Conservation (phyloP, 1,140 invertebrate genomes). For the Steinernema khuongi region DNA sequence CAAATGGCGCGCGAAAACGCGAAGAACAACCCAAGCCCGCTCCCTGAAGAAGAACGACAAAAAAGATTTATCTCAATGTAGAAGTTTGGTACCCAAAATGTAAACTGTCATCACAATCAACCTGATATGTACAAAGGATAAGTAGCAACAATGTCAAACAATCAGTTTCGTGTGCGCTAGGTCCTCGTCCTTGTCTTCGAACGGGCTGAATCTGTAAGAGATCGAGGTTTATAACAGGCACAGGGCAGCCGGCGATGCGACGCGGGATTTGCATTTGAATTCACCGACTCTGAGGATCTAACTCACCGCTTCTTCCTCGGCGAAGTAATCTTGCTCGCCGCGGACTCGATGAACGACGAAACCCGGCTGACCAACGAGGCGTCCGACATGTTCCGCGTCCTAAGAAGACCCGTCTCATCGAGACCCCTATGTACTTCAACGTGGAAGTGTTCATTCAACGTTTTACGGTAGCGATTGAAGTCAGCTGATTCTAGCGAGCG, state of each 20-base stretch:
- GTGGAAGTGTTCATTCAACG: slow-evolving; percentile 39
- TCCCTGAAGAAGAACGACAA: too few relatives aligned
- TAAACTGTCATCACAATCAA: neutral
- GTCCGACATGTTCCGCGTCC: slow-evolving; percentile 11
- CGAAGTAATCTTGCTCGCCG: neutral
- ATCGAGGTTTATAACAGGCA: too few relatives aligned
- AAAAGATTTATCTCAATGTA: neutral
- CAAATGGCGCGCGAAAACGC: neutral
- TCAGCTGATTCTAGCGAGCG: slow-evolving; percentile 67
- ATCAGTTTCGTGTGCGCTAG: neutral
- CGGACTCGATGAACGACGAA: neutral
- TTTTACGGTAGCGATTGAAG: slow-evolving; percentile 50
- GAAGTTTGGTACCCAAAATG: neutral
- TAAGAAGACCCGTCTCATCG: slow-evolving; percentile 63
- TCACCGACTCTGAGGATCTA: too few relatives aligned
- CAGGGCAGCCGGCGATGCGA: too few relatives aligned
- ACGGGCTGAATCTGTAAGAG: slow-evolving; percentile 8
- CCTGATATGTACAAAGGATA: slow-evolving; percentile 6
- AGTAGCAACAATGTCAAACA: neutral
- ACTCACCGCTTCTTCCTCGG: neutral
- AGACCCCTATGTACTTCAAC: slow-evolving; percentile 70
- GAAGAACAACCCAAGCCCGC: too few relatives aligned
- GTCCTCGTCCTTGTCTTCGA: neutral
- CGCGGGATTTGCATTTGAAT: too few relatives aligned
- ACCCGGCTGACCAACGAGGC: slow-evolving; percentile 22